A percentile compares a stretch with the other conserved stretches of the same genome.
Conservation (phyloP, 2,888 invertebrate species). For the Spisula solida region DNA sequence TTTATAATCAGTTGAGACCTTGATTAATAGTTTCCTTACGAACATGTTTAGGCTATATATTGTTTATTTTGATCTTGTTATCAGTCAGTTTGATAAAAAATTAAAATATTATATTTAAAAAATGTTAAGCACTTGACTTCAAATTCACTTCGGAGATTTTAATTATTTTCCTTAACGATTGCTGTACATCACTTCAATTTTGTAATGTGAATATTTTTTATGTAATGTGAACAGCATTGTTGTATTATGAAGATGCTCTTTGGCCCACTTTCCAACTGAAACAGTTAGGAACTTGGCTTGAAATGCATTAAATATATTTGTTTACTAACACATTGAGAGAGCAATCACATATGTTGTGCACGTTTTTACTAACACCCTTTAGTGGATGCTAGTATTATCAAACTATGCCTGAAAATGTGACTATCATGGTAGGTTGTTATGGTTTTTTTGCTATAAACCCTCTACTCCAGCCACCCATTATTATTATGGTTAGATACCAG, state of each 20-base stretch:
- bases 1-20: not conserved
- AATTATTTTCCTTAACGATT: too few species aligned
- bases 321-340: not conserved
- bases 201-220: not conserved
- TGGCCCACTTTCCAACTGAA: not conserved
- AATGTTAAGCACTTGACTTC: too few species aligned
- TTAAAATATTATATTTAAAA: too few species aligned
- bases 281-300: not conserved
- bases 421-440: too few species aligned
- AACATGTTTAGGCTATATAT: not conserved
- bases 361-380: too few species aligned
- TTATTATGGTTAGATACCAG: too few species aligned
- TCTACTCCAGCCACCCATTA: too few species aligned
- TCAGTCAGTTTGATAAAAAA: not conserved
- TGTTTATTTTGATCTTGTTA: not conserved
- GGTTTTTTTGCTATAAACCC: too few species aligned
- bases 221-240: not conserved
- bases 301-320: not conserved
- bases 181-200: not conserved
- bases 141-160: too few species aligned
- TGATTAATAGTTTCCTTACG: not conserved
- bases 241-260: not conserved
- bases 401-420: too few species aligned
- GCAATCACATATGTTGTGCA: not conserved
- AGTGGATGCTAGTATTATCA: too few species aligned